These are phyloP conservation scores for Xanthostigma xanthostigma DNA, from an alignment of 2,888 invertebrate genomes.

Conservation along the genomic window DNA sequence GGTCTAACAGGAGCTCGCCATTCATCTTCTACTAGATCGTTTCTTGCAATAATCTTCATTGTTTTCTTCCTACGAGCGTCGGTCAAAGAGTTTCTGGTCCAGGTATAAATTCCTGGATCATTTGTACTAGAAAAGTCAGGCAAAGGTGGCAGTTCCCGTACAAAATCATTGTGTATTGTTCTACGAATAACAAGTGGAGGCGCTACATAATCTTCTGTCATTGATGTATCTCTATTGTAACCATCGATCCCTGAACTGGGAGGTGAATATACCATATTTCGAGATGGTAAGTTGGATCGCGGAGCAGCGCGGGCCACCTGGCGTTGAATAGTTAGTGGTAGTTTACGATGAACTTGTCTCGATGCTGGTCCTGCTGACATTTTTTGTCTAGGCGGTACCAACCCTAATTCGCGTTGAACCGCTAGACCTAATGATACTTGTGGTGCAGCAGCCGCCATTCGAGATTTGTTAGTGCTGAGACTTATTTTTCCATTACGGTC, in stretches of 20 bases:
- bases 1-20: neutral
- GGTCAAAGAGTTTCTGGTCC: neutral
- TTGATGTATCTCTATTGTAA: constrained; percentile 3
- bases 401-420: constrained; percentile 26
- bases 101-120: neutral
- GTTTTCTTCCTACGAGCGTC: neutral
- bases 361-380: neutral
- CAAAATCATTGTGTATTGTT: constrained; percentile 23
- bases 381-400: constrained; percentile 14
- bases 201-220: constrained; percentile 5
- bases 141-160: constrained; percentile 15
- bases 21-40: neutral
- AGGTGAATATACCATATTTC: neutral
- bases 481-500: constrained; percentile 37
- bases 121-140: constrained; percentile 9
- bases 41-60: neutral
- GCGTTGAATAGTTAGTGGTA: neutral
- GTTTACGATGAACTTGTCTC: constrained; percentile 4
- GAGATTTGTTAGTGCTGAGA: constrained; percentile 31
- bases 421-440: constrained; percentile 13
- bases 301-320: constrained; percentile 7
- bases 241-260: constrained; percentile 2
- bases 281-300: neutral
- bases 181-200: constrained; percentile 15
- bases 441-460: constrained; percentile 11